phyloP scores from a whole-genome alignment of 2,797 vertebrate species.

The Poeciliopsis infans region DNA sequence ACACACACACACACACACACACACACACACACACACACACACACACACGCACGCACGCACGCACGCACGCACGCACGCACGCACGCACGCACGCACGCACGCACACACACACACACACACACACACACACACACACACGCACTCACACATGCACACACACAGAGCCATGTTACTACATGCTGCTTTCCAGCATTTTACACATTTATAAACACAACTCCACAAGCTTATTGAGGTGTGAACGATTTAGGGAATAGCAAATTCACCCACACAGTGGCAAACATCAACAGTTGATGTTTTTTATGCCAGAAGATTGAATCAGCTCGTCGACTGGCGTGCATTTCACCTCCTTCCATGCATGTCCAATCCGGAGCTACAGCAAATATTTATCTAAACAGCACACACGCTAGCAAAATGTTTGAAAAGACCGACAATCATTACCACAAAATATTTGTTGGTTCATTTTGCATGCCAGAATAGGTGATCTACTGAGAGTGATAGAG shows the following conservation, averaged over 20 bases:
- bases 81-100: conserved; percentile 18
- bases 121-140: neutral
- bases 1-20: too few species aligned
- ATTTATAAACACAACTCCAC: conserved; percentile 36
- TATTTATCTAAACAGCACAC: conserved; percentile 6
- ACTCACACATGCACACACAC: too few species aligned
- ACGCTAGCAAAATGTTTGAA: neutral
- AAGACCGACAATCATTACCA: neutral
- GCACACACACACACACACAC: neutral
- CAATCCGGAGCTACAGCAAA: conserved; percentile 28
- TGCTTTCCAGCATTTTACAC: conserved; percentile 33
- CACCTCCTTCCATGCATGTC: conserved; percentile 16
- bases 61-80: too few species aligned
- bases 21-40: too few species aligned
- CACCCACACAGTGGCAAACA: conserved; percentile 43
- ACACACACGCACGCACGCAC: neutral
- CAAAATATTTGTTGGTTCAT: neutral
- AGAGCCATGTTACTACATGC: conserved; percentile 45
- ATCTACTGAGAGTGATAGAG: neutral
- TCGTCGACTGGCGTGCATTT: conserved; percentile 32
- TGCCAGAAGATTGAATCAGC: conserved; percentile 63
- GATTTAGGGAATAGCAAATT: conserved; percentile 30
- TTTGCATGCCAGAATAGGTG: neutral
- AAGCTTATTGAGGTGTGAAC: conserved; percentile 47
- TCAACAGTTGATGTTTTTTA: conserved; percentile 65